A percentile compares a stretch with the other conserved stretches of the same genome.
phyloP scores from a whole-genome alignment of 2,797 vertebrate genomes.

The Melanotaenia nigrans region DNA sequence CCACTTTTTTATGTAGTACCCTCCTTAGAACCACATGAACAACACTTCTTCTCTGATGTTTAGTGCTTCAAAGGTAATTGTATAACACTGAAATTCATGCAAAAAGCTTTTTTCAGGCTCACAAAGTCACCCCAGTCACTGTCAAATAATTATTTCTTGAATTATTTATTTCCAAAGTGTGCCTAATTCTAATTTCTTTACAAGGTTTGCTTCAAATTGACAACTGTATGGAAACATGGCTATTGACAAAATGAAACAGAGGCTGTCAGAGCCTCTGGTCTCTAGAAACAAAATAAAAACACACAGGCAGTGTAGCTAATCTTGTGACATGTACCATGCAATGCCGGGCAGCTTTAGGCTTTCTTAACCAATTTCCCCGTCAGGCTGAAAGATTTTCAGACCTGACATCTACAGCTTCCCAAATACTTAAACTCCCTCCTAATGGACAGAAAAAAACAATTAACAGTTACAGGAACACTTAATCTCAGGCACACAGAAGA shows the following conservation, averaged over 20 bases:
- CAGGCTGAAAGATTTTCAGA: conserved; percentile 3
- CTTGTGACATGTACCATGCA: conserved; percentile 76
- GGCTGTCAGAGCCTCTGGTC: conserved; percentile 64
- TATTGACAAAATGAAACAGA: conserved; percentile 47
- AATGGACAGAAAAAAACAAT: conserved; percentile 19
- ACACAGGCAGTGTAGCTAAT: conserved; percentile 56
- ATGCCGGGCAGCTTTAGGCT: conserved; percentile 67
- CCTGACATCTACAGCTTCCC: conserved; percentile 9
- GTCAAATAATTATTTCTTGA: neutral
- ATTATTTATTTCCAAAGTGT: neutral
- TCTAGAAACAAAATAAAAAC: conserved; percentile 72
- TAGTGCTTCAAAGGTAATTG: too few species aligned
- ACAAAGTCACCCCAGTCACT: neutral
- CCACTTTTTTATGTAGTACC: neutral
- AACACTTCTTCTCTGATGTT: too few species aligned
- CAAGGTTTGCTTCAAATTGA: conserved; percentile 6
- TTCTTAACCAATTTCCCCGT: conserved; percentile 43
- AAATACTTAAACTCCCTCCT: conserved; percentile 18
- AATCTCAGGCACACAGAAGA: conserved; percentile 15
- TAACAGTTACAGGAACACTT: conserved; percentile 24
- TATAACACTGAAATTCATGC: too few species aligned
- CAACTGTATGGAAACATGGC: conserved; percentile 9
- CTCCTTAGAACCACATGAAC: neutral
- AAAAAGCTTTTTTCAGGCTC: neutral
- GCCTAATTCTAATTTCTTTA: neutral